These are phyloP conservation scores for Castor canadensis DNA, from an alignment of 2,113 vertebrate species.

Conservation along the genomic window DNA sequence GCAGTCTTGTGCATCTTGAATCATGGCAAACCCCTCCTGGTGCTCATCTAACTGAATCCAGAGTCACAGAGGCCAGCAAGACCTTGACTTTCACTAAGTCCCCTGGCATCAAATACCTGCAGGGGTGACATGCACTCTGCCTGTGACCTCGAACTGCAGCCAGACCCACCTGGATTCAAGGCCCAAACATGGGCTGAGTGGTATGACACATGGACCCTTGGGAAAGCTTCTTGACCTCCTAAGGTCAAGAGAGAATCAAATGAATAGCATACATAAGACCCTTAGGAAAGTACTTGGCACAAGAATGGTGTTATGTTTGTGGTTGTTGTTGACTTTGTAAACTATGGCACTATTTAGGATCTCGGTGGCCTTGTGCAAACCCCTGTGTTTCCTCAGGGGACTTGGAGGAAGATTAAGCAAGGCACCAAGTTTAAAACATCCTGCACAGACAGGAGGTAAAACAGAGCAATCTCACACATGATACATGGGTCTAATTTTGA, in stretches of 20 bases:
- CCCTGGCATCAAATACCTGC: background rate
- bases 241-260: too few relatives aligned
- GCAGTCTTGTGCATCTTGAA: background rate
- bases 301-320: fast-evolving
- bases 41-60: background rate
- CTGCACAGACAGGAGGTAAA: background rate
- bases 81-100: background rate
- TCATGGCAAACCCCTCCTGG: background rate
- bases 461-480: background rate
- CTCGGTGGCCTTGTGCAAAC: background rate
- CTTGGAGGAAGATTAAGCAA: background rate
- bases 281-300: background rate
- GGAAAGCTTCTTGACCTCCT: background rate
- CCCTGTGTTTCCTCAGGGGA: background rate
- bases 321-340: background rate
- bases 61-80: background rate
- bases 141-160: background rate
- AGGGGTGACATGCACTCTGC: background rate
- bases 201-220: background rate
- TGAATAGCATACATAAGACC: fast-evolving
- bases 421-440: background rate
- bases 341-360: background rate
- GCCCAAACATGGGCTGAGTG: background rate
- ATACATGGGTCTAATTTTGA: fast-evolving
- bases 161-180: background rate